phyloP scores from a whole-genome alignment of 92 coral and sea anemone species.

The Porites evermanni region DNA sequence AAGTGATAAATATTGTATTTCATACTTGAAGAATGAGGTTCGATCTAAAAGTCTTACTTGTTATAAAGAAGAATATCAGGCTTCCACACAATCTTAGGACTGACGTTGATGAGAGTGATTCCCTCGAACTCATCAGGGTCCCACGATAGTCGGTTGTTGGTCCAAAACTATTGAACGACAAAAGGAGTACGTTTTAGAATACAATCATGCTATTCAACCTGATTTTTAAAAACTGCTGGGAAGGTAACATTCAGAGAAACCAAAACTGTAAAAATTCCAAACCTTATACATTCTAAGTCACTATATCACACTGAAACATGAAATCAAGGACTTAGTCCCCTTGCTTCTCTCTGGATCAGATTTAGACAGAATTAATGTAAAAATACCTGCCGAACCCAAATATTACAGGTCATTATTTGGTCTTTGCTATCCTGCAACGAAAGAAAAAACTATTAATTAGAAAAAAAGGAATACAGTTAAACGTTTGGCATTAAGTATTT shows the following conservation, averaged over 20 bases:
- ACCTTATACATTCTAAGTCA: no score
- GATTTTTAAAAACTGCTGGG: not conserved
- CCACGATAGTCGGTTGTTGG: slow-evolving; percentile 77
- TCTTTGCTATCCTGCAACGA: slow-evolving; percentile 75
- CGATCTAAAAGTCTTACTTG: slow-evolving; percentile 60
- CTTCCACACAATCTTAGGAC: slow-evolving; percentile 79
- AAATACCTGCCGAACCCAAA: slow-evolving; percentile 86
- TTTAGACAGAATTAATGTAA: no score
- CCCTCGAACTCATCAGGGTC: slow-evolving; percentile 79
- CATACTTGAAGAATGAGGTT: no score
- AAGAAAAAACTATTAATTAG: not conserved
- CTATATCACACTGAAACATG: no score
- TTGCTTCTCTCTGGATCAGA: no score
- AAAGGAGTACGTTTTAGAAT: not conserved
- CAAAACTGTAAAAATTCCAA: not conserved
- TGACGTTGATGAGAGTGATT: slow-evolving; percentile 56
- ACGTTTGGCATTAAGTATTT: no score
- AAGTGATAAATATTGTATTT: no score
- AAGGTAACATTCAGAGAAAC: not conserved
- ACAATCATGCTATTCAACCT: not conserved
- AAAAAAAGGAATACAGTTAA: no score
- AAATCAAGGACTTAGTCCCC: no score
- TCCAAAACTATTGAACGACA: slow-evolving; percentile 75
- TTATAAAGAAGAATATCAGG: slow-evolving; percentile 90
- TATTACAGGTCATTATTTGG: slow-evolving; percentile 81